phyloP scores from a whole-genome alignment of 35 echinoderm and acorn worm species.

The Stichopus chloronotus region DNA sequence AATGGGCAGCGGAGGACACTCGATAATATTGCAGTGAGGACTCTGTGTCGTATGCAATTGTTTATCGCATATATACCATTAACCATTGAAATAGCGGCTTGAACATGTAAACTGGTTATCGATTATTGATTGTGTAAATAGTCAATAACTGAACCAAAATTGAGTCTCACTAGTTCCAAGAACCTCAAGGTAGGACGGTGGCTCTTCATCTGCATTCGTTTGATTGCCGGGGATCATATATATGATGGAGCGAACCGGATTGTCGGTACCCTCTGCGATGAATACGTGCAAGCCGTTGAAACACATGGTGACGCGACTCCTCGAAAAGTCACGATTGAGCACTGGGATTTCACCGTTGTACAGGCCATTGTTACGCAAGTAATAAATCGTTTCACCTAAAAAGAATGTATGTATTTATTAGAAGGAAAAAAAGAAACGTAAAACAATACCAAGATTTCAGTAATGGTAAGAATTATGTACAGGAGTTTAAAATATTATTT shows the following conservation, averaged over 20 bases:
- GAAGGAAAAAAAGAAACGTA: too few relatives aligned
- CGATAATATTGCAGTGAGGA: too few relatives aligned
- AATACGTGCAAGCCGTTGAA: background rate
- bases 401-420: background rate
- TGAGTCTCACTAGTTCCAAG: background rate
- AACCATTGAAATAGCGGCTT: too few relatives aligned
- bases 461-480: too few relatives aligned
- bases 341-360: background rate
- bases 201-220: background rate
- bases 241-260: background rate
- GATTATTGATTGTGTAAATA: too few relatives aligned
- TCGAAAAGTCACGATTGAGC: background rate
- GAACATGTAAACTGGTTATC: too few relatives aligned
- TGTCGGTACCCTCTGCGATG: background rate
- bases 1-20: too few relatives aligned
- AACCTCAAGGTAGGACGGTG: background rate
- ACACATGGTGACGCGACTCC: background rate
- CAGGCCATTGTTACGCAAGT: background rate
- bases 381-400: constrained; percentile 1
- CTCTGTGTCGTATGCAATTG: too few relatives aligned
- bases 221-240: background rate
- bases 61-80: too few relatives aligned
- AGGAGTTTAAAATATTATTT: too few relatives aligned
- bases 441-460: too few relatives aligned
- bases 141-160: too few relatives aligned